These are phyloP conservation scores for Drosophila tani DNA, from an alignment of 1,140 invertebrate species.

Conservation along the genomic window DNA sequence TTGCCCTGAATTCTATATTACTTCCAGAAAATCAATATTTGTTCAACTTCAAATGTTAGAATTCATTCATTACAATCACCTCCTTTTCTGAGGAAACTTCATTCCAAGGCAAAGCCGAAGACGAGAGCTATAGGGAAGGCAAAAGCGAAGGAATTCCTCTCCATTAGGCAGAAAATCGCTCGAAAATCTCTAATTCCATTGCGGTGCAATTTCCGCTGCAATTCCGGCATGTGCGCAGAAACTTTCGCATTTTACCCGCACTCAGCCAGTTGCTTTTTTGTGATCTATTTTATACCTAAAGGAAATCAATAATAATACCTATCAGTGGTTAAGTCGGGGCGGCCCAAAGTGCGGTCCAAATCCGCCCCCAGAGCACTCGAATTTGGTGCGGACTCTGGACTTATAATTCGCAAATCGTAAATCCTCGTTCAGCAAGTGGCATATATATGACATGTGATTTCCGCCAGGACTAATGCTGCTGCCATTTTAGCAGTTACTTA, in stretches of 20 bases:
- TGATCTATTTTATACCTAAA: constrained; percentile 28
- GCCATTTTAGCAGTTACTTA: constrained; percentile 53
- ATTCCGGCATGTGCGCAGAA: neutral
- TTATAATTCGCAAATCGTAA: constrained; percentile 37
- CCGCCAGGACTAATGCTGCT: constrained; percentile 54
- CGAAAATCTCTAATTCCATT: constrained; percentile 18
- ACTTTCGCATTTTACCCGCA: constrained; percentile 8
- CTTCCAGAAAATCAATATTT: constrained; percentile 58
- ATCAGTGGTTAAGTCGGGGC: constrained; percentile 3
- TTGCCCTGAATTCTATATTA: constrained; percentile 52
- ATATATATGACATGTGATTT: constrained; percentile 70
- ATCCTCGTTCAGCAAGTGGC: constrained; percentile 59
- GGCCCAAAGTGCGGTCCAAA: constrained; percentile 4
- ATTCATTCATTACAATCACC: constrained; percentile 46
- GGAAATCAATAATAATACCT: constrained; percentile 40
- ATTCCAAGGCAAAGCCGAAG: neutral
- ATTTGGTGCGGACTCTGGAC: neutral
- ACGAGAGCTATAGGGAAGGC: neutral
- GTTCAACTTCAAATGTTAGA: constrained; percentile 54
- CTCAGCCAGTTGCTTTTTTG: neutral
- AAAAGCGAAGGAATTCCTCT: constrained; percentile 28
- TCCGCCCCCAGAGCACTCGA: constrained; percentile 9
- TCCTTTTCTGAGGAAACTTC: constrained; percentile 1
- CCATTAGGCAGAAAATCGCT: constrained; percentile 13
- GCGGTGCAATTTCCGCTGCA: constrained; percentile 49